These are phyloP conservation scores for Drosophila rufa DNA, from an alignment of 1,140 invertebrate species.

Conservation along the genomic window DNA sequence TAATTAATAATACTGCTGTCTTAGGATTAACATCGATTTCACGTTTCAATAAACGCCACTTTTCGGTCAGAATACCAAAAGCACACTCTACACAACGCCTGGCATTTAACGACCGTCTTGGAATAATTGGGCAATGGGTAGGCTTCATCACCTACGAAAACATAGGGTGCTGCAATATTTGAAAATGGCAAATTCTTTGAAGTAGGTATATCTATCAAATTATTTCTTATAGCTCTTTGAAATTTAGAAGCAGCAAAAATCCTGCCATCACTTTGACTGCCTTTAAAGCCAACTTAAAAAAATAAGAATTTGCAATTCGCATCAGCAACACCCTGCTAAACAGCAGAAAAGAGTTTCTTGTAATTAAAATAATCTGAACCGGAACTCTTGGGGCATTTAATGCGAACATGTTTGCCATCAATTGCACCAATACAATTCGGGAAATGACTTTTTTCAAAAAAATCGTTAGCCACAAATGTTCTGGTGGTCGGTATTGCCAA, in stretches of 20 bases:
- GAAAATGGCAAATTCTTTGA: no score
- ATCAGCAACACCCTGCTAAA: not conserved
- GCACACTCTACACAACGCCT: no score
- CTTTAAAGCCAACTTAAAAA: not conserved
- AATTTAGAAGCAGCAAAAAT: slow-evolving; percentile 10
- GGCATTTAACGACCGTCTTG: no score
- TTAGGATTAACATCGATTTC: no score
- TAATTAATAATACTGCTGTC: no score
- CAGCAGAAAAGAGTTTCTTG: not conserved
- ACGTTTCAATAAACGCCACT: no score
- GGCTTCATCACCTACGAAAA: no score
- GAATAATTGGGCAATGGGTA: no score
- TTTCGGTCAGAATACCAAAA: no score
- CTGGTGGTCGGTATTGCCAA: not conserved
- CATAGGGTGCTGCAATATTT: no score
- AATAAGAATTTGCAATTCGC: not conserved
- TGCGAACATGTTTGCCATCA: not conserved
- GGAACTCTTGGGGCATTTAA: not conserved
- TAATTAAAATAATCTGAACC: not conserved
- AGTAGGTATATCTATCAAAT: no score
- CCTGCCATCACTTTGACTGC: not conserved
- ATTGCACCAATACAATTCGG: not conserved
- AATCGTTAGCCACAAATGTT: not conserved
- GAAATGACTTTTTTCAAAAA: not conserved
- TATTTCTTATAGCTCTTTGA: no score